Evolutionary conservation across 1,140 invertebrate species (phyloP), one percentile per base, ranked within the genome.

Genomic region (Brachionus koreanus): DNA sequence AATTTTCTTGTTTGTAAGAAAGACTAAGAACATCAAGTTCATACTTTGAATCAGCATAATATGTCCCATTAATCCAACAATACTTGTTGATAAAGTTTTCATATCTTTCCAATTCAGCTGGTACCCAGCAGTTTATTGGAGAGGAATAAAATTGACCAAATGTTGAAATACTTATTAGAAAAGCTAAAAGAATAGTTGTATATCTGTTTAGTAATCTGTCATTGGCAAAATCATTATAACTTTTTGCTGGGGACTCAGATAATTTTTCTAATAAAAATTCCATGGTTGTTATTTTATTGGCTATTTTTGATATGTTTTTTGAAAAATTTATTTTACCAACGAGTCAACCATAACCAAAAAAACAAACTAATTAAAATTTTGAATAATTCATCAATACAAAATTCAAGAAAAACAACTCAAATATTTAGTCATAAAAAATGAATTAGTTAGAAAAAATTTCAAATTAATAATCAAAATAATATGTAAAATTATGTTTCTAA

Each of bases 81-180:
- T 82, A 84, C 16, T 29, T 79, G 29, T 83, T 83, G 19, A 83
- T 69, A 49, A 83, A 84, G 19, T 82, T 82, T 63, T 83, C 83
- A 49, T 84, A 84, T 12, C 69, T 29, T 19, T 33, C 79, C 37
- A 85, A 84, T 46, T 84, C 75, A 25, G 83, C 83, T 35, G 84
- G 84, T 33, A 83, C 74, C 83, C 83, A 85, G 65, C 84, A 85
- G 67, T 77, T 42, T 35, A 85, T 85, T 37, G 84, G 83, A 16
- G 43, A 46, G 0, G 83, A 75, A 69, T 79, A 63, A 39, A 49
- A 37, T n/a, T 9, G 25, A 25, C 37, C 35, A 42, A 79, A 49
- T 7, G 74, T 76, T 12, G 74, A 76, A 19, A 76, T 76, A 23
- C 25, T 39, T 10, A 35, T 49, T 12, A 49, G 5, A 49, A 57